Evolutionary conservation across 2,888 invertebrate genomes (phyloP).

Genomic region (Epistrophella euchroma): DNA sequence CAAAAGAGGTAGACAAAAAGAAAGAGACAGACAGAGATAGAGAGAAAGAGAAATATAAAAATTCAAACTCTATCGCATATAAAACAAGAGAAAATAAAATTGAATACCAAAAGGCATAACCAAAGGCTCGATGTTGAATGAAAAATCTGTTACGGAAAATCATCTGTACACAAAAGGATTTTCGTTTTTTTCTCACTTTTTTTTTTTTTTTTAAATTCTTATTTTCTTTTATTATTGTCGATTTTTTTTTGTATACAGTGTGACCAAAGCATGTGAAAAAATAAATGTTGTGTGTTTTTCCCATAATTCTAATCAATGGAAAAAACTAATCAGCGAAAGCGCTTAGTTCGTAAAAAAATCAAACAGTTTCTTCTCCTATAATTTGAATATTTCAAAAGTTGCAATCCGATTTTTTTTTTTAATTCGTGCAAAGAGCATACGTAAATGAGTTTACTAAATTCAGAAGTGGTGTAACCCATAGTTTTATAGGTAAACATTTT

Average conservation of each 20-base stretch:
- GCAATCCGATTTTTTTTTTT: no score
- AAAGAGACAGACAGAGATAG: not conserved
- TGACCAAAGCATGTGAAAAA: not conserved
- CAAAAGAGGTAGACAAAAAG: not conserved
- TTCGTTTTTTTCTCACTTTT: slow-evolving; percentile 17
- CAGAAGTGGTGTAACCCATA: no score
- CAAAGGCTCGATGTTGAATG: slow-evolving; percentile 69
- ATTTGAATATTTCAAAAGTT: no score
- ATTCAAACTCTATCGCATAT: slow-evolving; percentile 31
- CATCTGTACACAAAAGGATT: slow-evolving; percentile 59
- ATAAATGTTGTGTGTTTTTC: no score
- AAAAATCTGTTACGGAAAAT: slow-evolving; percentile 75
- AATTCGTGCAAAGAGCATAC: no score
- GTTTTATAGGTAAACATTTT: no score
- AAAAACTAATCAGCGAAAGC: no score
- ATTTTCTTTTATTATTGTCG: slow-evolving; percentile 21
- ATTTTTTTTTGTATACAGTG: not conserved
- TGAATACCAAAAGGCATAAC: slow-evolving; percentile 46
- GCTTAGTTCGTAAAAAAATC: no score
- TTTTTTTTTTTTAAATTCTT: not conserved
- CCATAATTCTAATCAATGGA: no score
- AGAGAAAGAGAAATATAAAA: not conserved
- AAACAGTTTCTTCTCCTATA: no score
- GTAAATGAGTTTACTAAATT: no score
- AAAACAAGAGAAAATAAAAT: slow-evolving; percentile 46